Evolutionary conservation across 92 coral and sea anemone genomes (phyloP).

Genomic region (Phymanthus crucifer): DNA sequence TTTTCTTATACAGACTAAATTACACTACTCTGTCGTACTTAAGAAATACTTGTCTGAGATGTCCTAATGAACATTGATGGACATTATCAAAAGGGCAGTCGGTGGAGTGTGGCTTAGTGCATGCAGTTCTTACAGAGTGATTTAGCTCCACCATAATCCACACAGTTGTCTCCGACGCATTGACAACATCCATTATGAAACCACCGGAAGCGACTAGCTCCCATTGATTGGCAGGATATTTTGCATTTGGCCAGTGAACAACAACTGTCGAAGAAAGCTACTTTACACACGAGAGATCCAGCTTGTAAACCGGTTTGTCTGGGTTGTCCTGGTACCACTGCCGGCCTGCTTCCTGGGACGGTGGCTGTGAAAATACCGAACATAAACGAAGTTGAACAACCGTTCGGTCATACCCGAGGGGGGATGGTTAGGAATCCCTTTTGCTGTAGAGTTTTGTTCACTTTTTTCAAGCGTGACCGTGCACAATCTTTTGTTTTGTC

Average conservation of each 20-base stretch:
- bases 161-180: conserved; percentile 59
- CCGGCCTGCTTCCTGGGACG: not conserved
- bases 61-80: too few species aligned
- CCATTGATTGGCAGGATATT: conserved; percentile 49
- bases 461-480: too few species aligned
- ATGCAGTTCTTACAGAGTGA: conserved; percentile 55
- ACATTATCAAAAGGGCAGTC: too few species aligned
- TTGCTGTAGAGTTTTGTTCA: too few species aligned
- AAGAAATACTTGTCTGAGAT: too few species aligned
- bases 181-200: conserved; percentile 80
- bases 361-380: not conserved
- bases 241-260: conserved; percentile 45
- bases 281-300: conserved; percentile 39
- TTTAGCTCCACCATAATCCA: conserved; percentile 54
- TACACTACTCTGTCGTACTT: too few species aligned
- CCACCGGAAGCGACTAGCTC: conserved; percentile 74
- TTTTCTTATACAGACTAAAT: too few species aligned
- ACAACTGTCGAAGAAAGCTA: conserved; percentile 64
- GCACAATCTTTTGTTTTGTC: too few species aligned
- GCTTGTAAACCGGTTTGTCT: not conserved
- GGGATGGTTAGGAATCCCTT: too few species aligned
- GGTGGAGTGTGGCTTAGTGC: too few species aligned
- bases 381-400: too few species aligned
- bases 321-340: not conserved
- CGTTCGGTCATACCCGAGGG: too few species aligned